Percentiles rank a stretch among this genome's conserved stretches.
Conservation (phyloP, 2,888 invertebrate species). For the Drosophila colorata region DNA sequence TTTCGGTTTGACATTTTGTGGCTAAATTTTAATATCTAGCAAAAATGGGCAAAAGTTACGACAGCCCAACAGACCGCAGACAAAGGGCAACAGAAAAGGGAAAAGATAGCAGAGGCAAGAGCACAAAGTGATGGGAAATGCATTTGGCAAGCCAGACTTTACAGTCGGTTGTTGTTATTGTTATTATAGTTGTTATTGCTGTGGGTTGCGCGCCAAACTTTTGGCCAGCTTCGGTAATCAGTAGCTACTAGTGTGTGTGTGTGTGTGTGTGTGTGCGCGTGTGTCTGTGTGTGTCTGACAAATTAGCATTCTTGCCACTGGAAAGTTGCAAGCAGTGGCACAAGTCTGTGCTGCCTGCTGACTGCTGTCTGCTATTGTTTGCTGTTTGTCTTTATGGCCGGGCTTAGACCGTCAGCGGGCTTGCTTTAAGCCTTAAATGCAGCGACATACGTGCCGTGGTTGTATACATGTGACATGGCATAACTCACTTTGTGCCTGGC, state of each 20-base stretch:
- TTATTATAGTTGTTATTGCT: conserved; percentile 35
- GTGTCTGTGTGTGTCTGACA: conserved; percentile 33
- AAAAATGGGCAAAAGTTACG: conserved; percentile 70
- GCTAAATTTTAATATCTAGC: conserved; percentile 74
- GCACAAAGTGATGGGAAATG: conserved; percentile 40
- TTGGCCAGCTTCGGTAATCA: conserved; percentile 49
- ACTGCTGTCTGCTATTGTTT: conserved; percentile 41
- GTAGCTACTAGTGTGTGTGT: conserved; percentile 33
- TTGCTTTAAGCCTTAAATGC: conserved; percentile 66
- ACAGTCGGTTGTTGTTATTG: conserved; percentile 18
- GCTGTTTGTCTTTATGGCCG: conserved; percentile 55
- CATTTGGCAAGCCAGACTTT: conserved; percentile 43
- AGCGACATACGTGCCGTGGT: conserved; percentile 49
- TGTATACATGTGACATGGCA: conserved; percentile 54
- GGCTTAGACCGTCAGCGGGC: conserved; percentile 67
- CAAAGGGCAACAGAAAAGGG: conserved; percentile 1
- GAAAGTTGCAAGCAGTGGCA: conserved; percentile 35
- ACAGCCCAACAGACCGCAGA: conserved; percentile 29
- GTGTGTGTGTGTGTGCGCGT: conserved; percentile 16
- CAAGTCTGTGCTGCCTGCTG: conserved; percentile 2
- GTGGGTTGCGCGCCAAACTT: conserved; percentile 37
- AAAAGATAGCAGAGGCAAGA: neutral
- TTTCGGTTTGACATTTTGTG: conserved; percentile 78
- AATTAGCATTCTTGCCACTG: conserved; percentile 71
- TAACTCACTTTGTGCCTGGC: conserved; percentile 50